Conservation (phyloP, 1,140 invertebrate genomes). For the Apocrypta bakeri region DNA sequence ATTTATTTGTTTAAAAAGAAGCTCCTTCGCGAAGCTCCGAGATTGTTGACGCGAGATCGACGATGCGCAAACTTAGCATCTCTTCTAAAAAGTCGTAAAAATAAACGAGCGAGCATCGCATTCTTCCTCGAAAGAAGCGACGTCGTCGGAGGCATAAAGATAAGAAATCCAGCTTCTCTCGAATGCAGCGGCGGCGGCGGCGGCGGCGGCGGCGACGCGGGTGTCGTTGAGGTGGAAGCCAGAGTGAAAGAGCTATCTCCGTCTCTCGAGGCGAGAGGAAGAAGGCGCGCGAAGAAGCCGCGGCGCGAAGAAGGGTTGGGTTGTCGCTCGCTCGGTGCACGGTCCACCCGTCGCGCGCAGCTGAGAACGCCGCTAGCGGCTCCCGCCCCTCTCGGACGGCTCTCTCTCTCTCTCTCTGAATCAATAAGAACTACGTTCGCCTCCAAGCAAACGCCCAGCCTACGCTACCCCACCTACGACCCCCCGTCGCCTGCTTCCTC, state of each 20-base stretch:
- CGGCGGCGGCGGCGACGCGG: not conserved
- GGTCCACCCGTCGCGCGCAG: conserved; percentile 21
- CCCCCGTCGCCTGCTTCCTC: not conserved
- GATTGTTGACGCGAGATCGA: too few relatives aligned
- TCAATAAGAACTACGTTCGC: conserved; percentile 66
- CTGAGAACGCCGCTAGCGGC: conserved; percentile 55
- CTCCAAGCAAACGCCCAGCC: conserved; percentile 56
- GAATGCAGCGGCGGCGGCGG: not conserved
- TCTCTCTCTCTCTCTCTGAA: conserved; percentile 56
- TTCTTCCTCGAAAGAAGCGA: not conserved
- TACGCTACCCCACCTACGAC: conserved; percentile 57
- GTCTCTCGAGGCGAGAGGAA: not conserved
- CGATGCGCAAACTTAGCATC: not conserved
- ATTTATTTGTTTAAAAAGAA: not conserved
- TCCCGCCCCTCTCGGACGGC: conserved; percentile 39
- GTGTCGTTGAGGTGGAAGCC: not conserved
- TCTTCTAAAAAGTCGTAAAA: not conserved
- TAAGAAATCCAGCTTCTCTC: conserved; percentile 21
- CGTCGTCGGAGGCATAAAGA: conserved; percentile 15
- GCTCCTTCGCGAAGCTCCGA: too few relatives aligned
- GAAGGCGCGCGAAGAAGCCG: conserved; percentile 38
- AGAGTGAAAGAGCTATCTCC: not conserved
- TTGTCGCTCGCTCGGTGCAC: conserved; percentile 54
- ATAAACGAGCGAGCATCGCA: not conserved
- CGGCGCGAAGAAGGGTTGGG: conserved; percentile 54